Base-by-base conservation (phyloP, 2,797 vertebrate species). In the Alectoris magna region DNA sequence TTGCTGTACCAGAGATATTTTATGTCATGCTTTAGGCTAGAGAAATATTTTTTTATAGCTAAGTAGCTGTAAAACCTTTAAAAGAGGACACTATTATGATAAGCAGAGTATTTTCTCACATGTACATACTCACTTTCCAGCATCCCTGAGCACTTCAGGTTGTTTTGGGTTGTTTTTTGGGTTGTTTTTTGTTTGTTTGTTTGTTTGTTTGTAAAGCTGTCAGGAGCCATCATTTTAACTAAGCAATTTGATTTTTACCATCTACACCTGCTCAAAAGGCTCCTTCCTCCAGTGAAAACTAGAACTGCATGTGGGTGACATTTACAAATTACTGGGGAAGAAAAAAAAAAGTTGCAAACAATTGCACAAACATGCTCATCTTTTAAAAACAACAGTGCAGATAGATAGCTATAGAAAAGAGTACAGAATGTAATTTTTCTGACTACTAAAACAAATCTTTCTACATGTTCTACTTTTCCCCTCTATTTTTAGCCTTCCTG, bases 131-230 rank as follows among this genome's bases (percentile, higher is more conserved):
- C 17, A 87, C 58, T 95, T 93, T 93, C 70, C 76, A 93, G 79
- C 55, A 92, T 91, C 91, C 72, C 85, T 39, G 58, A 55, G 38
- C 74, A 49, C 89, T 91, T 91, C 72, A 92, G 59, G 75, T 17
- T 53, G 51, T 53, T 51, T 13, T 26, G 49, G 24, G 51, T 16
- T 51, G 49, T 49, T 49, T 41, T 51, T 41, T 41, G 39, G 22
- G 11, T 44, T 23, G 44, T 49, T 49, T 23, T 51, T 26, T 14
- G 8, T 27, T 16, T 53, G 22, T 49, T 24, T 49, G 75, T 51
- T 26, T 14, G 7, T 96, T 89, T 96, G 71, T 94, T 81, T 88
- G 39, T 91, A 86, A 96, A 91, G 89, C 72, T 94, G 92, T 89
- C 63, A 93, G 11, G 48, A 95, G 64, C 44, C 71, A 90, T 93